Evolutionary conservation across 2,888 invertebrate species (phyloP).

Genomic region (Papilio protenor): DNA sequence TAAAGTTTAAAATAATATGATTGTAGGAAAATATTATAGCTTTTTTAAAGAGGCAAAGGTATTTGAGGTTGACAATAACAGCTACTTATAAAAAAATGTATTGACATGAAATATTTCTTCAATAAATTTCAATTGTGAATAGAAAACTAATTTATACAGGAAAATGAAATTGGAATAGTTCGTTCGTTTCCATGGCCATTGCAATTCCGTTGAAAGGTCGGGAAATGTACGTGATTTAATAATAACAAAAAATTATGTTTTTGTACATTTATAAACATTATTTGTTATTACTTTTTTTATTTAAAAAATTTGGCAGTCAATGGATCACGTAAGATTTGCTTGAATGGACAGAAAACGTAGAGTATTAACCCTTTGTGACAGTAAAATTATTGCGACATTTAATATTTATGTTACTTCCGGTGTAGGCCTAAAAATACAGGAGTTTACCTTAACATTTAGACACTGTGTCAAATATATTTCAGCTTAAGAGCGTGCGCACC

Average conservation of each 20-base stretch:
- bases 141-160: not conserved
- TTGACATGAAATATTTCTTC: not conserved
- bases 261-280: not conserved
- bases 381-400: not conserved
- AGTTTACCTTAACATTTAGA: no score
- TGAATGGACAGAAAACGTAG: not conserved
- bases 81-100: not conserved
- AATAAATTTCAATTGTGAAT: not conserved
- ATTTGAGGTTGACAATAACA: not conserved
- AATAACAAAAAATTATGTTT: not conserved
- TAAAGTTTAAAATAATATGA: not conserved
- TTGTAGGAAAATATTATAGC: not conserved
- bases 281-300: slow-evolving; percentile 7
- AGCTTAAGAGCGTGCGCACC: no score
- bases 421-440: no score
- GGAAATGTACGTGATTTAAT: slow-evolving; percentile 17
- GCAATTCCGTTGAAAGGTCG: slow-evolving; percentile 6
- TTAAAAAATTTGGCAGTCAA: not conserved
- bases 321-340: not conserved
- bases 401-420: not conserved
- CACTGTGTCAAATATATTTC: no score
- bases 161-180: not conserved
- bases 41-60: not conserved
- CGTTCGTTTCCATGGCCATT: not conserved
- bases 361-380: not conserved